A percentile compares a stretch with the other conserved stretches of the same genome.
These are phyloP conservation scores for Microctonus hyperodae DNA, from an alignment of 2,888 invertebrate genomes.

Conservation along the genomic window DNA sequence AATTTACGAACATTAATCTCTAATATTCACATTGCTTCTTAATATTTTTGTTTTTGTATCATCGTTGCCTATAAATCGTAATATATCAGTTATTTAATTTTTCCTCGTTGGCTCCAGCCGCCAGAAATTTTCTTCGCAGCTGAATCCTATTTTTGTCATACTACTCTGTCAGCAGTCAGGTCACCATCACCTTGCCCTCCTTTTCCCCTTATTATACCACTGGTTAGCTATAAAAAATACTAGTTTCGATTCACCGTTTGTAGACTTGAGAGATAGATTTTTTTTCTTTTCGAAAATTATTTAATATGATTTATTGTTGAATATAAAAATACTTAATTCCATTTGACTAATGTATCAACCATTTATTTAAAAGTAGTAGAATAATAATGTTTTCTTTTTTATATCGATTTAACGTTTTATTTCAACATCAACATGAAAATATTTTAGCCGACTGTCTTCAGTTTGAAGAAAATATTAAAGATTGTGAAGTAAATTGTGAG, in stretches of 20 bases:
- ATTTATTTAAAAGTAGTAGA: neutral
- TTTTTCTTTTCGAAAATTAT: too few relatives aligned
- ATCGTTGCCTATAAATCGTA: neutral
- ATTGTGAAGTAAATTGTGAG: neutral
- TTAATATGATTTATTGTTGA: neutral
- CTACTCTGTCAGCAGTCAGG: constrained; percentile 24
- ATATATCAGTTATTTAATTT: neutral
- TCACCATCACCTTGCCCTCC: constrained; percentile 42
- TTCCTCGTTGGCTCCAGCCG: constrained; percentile 14
- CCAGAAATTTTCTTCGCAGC: constrained; percentile 31
- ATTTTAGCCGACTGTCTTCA: neutral
- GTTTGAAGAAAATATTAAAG: neutral
- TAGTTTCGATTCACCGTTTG: constrained; percentile 31
- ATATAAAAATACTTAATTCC: neutral
- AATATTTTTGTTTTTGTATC: neutral
- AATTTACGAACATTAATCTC: neutral
- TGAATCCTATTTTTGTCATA: constrained; percentile 39
- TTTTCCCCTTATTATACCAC: constrained; percentile 27
- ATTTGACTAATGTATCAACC: neutral
- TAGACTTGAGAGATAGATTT: neutral
- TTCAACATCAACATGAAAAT: neutral
- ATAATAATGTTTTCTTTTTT: neutral
- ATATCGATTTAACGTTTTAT: neutral
- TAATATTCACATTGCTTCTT: neutral
- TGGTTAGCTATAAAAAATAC: constrained; percentile 25